These are phyloP conservation scores for Psylliodes chrysocephalus DNA, from an alignment of 2,888 invertebrate species.

Conservation along the genomic window DNA sequence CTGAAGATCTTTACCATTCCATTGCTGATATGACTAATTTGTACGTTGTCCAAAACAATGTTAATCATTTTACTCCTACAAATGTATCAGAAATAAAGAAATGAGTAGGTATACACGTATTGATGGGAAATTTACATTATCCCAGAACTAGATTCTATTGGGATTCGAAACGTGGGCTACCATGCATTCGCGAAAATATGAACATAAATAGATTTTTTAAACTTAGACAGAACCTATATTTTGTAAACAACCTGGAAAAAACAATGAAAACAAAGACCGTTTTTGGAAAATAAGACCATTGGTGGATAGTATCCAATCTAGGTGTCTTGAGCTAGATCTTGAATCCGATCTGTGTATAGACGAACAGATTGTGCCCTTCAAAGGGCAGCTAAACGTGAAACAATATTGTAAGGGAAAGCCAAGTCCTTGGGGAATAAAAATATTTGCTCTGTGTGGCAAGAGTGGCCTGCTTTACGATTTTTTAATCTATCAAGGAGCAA, in stretches of 20 bases:
- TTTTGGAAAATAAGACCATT: constrained; percentile 20
- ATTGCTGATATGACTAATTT: too few relatives aligned
- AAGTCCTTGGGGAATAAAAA: too few relatives aligned
- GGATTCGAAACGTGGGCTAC: constrained; percentile 36
- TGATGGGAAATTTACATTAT: constrained; percentile 47
- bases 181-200: constrained; percentile 43
- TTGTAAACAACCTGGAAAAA: constrained; percentile 36
- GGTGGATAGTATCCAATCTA: not conserved
- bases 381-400: constrained; percentile 11
- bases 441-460: constrained; percentile 12
- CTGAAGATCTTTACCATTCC: too few relatives aligned
- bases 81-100: constrained; percentile 45
- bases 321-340: not conserved
- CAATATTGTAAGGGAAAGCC: constrained; percentile 4
- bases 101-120: constrained; percentile 46
- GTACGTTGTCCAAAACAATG: too few relatives aligned
- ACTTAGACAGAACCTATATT: constrained; percentile 44
- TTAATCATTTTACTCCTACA: too few relatives aligned
- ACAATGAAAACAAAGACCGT: not conserved
- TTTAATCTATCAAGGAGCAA: constrained; percentile 19
- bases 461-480: constrained; percentile 20
- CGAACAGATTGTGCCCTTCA: too few relatives aligned
- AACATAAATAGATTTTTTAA: constrained; percentile 42
- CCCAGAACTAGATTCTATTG: constrained; percentile 44
- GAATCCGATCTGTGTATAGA: constrained; percentile 9